Percentiles rank a stretch among this genome's conserved stretches.
These are phyloP conservation scores for Naso thynnoides DNA, from an alignment of 2,797 vertebrate genomes.

Conservation along the genomic window DNA sequence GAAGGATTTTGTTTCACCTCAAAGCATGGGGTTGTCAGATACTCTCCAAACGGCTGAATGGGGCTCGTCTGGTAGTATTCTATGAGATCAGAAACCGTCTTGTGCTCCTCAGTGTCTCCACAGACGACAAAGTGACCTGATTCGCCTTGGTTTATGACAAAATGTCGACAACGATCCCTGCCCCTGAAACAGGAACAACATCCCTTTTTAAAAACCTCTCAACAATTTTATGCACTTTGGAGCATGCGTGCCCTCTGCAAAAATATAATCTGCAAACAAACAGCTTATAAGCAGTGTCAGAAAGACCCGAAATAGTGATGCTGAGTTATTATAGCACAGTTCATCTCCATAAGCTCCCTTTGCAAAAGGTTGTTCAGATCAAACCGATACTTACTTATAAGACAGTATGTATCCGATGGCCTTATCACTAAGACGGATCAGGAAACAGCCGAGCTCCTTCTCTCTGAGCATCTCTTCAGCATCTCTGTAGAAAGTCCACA, in stretches of 20 bases:
- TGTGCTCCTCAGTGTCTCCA: constrained; percentile 83
- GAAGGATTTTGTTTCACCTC: constrained; percentile 74
- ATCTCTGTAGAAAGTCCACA: constrained; percentile 77
- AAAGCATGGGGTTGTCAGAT: constrained; percentile 83
- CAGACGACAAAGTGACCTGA: constrained; percentile 84
- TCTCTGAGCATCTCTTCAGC: constrained; percentile 87
- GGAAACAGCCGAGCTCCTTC: constrained; percentile 87
- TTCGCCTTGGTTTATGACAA: constrained; percentile 87
- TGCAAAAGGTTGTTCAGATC: neutral
- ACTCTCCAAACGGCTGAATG: constrained; percentile 90
- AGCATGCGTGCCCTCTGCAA: neutral
- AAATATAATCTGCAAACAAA: neutral
- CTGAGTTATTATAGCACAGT: neutral
- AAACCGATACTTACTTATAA: constrained; percentile 86
- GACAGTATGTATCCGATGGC: constrained; percentile 90
- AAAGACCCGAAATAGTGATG: neutral
- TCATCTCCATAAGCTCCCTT: neutral
- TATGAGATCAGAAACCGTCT: constrained; percentile 83
- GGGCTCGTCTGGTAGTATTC: constrained; percentile 83
- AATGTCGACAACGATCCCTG: constrained; percentile 89
- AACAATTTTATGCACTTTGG: neutral
- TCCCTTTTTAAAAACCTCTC: neutral
- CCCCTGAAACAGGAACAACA: constrained; percentile 81
- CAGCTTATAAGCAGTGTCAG: neutral
- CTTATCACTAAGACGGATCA: constrained; percentile 90